Evolutionary conservation across 1,140 invertebrate genomes (phyloP).

Genomic region (Campodea augens): DNA sequence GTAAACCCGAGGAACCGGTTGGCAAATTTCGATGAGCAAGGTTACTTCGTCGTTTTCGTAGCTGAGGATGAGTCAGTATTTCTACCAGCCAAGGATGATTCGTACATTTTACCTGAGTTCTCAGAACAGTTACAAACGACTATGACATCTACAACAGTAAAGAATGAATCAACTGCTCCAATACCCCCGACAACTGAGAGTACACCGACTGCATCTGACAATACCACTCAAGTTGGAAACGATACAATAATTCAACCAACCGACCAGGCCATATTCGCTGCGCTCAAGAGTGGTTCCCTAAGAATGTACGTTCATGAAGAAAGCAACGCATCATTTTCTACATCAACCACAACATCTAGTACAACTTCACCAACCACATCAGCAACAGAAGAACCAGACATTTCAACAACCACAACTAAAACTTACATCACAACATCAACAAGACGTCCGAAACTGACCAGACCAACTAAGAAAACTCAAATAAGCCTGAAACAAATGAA

Average conservation of each 20-base stretch:
- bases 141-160: neutral
- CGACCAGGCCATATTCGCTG: too few relatives aligned
- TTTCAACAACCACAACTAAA: neutral
- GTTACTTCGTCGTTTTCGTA: conserved; percentile 11
- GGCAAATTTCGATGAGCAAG: conserved; percentile 9
- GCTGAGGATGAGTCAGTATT: conserved; percentile 12
- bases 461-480: too few relatives aligned
- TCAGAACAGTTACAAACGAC: neutral
- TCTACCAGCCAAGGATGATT: conserved; percentile 11
- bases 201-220: neutral
- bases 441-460: neutral
- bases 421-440: neutral
- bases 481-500: neutral
- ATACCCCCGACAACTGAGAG: neutral
- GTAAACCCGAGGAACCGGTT: conserved; percentile 10
- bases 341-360: neutral
- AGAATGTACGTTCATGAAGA: neutral
- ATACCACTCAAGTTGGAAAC: neutral
- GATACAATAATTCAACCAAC: neutral
- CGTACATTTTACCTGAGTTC: neutral
- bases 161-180: neutral
- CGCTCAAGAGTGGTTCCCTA: neutral
- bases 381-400: neutral
- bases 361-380: neutral
- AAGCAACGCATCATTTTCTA: neutral